These are phyloP conservation scores for Solenodon paradoxus DNA, from an alignment of 2,113 vertebrate genomes.

Conservation along the genomic window DNA sequence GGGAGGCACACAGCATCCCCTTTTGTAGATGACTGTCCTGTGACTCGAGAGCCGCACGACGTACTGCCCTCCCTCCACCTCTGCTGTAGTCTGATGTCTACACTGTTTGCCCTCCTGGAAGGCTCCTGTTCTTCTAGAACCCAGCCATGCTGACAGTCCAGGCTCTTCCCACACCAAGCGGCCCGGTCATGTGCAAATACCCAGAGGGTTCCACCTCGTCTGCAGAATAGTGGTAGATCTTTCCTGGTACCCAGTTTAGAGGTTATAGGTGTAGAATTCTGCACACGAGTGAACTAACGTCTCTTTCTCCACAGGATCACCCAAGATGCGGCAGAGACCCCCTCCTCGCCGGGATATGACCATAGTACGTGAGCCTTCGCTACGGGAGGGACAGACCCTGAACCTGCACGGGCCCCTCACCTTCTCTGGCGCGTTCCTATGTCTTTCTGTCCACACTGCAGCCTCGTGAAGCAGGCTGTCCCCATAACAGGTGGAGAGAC, in stretches of 20 bases:
- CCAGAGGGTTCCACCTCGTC: rapidly evolving
- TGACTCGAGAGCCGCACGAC: not conserved
- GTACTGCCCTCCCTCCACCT: no score
- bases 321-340: slow-evolving; percentile 93
- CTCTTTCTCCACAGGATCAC: slow-evolving; percentile 85
- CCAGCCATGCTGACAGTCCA: not conserved
- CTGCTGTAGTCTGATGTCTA: not conserved
- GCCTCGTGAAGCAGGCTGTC: not conserved
- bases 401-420: not conserved
- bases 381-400: not conserved
- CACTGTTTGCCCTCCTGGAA: no score
- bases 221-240: not conserved
- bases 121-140: rapidly evolving
- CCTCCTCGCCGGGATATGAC: slow-evolving; percentile 97
- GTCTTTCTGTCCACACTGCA: not conserved
- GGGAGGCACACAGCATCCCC: rapidly evolving
- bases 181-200: rapidly evolving
- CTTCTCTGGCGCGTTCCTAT: not conserved
- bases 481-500: not conserved
- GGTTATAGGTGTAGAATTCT: not conserved
- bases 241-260: not conserved
- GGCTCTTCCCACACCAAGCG: not conserved
- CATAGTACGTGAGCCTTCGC: slow-evolving; percentile 88
- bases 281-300: not conserved
- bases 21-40: not conserved